A percentile compares a stretch with the other conserved stretches of the same genome.
Conservation (phyloP, 2,797 vertebrate genomes). For the Masticophis lateralis region DNA sequence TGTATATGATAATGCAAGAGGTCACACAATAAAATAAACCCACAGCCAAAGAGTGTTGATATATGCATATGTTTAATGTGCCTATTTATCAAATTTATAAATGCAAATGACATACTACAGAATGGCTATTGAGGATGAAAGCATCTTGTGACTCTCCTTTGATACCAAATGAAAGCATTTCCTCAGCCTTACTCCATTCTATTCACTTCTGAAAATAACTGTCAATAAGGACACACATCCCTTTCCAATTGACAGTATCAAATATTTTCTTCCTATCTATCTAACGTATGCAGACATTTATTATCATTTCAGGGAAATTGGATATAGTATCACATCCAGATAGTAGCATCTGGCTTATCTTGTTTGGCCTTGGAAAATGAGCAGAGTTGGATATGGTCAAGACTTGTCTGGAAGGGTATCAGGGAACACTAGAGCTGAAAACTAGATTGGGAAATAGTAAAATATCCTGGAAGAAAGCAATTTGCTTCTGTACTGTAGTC, state of each 20-base stretch:
- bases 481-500: neutral
- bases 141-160: neutral
- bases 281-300: neutral
- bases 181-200: neutral
- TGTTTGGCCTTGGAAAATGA: neutral
- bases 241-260: accelerated
- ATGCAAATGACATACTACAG: neutral
- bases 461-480: neutral
- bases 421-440: neutral
- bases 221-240: neutral
- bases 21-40: neutral
- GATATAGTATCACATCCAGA: neutral
- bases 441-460: neutral
- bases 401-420: neutral
- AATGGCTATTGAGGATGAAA: neutral
- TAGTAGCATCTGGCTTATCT: neutral
- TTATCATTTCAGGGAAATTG: neutral
- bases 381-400: neutral
- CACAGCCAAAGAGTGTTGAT: neutral
- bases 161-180: neutral
- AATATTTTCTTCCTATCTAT: neutral
- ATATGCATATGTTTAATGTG: too few species aligned
- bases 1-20: neutral
- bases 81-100: neutral
- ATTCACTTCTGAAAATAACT: neutral